A percentile compares a stretch with the other conserved stretches of the same genome.
Conservation (phyloP, 2,113 vertebrate genomes). For the Prionailurus bengalensis region DNA sequence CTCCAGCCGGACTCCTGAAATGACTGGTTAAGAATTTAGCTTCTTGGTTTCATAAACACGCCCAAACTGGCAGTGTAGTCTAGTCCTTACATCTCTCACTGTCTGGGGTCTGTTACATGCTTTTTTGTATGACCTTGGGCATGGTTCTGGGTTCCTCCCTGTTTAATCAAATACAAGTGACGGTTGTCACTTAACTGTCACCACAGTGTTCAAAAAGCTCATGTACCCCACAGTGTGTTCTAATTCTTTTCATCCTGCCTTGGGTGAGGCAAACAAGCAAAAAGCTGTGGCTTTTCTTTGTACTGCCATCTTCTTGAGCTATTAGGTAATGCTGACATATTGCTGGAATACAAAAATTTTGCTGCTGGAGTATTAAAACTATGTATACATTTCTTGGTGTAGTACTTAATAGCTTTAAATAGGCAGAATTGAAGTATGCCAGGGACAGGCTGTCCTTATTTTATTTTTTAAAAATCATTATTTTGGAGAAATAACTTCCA, state of each 20-base stretch:
- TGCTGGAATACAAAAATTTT: slow-evolving; percentile 60
- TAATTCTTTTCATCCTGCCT: slow-evolving; percentile 51
- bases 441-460: slow-evolving; percentile 39
- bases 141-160: not conserved
- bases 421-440: slow-evolving; percentile 35
- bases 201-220: slow-evolving; percentile 1
- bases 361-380: slow-evolving; percentile 31
- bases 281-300: slow-evolving; percentile 70
- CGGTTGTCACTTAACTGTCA: slow-evolving; percentile 36
- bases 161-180: slow-evolving; percentile 31
- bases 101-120: not conserved
- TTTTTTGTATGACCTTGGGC: slow-evolving; percentile 74
- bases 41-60: slow-evolving; percentile 66
- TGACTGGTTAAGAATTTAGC: slow-evolving; percentile 70
- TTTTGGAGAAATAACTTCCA: slow-evolving; percentile 53
- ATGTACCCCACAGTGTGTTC: not conserved
- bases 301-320: slow-evolving; percentile 80
- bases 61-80: slow-evolving; percentile 14
- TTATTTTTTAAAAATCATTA: slow-evolving; percentile 10
- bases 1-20: slow-evolving; percentile 41
- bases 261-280: slow-evolving; percentile 48
- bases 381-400: not conserved
- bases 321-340: slow-evolving; percentile 60
- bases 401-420: slow-evolving; percentile 45
- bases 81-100: not conserved